A percentile compares a stretch with the other conserved stretches of the same genome.
Conservation (phyloP, 2,113 vertebrate genomes). For the Catharus fuscescens region DNA sequence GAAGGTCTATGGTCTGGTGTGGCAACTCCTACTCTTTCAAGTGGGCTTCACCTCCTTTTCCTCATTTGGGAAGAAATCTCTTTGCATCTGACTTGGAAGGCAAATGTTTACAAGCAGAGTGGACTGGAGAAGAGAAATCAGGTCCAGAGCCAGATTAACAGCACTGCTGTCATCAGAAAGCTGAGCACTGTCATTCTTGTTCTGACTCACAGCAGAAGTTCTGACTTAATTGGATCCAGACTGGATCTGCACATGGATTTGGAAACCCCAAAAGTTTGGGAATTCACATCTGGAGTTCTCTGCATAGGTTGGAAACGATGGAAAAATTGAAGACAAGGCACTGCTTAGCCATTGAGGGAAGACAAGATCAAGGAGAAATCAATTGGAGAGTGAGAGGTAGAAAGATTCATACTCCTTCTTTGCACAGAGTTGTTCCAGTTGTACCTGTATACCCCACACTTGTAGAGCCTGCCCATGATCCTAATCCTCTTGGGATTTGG, state of each 20-base stretch:
- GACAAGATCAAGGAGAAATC: not conserved
- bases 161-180: not conserved
- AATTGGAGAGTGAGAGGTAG: not conserved
- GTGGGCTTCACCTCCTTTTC: not conserved
- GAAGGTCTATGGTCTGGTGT: not conserved
- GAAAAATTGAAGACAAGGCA: not conserved
- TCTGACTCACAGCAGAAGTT: not conserved
- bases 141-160: not conserved
- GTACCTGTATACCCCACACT: not conserved
- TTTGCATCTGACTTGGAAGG: not conserved
- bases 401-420: not conserved
- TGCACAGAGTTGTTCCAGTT: not conserved
- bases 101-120: not conserved
- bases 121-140: not conserved
- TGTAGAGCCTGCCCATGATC: accelerated
- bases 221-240: not conserved
- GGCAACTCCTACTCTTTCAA: not conserved
- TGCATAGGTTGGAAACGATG: not conserved
- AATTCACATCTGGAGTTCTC: not conserved
- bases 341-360: accelerated
- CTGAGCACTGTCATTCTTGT: not conserved
- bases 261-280: not conserved
- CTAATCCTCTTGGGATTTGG: not conserved
- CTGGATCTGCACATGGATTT: not conserved
- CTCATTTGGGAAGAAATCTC: not conserved